Conservation (phyloP, 2,797 vertebrate species). For the Graptemys geographica region DNA sequence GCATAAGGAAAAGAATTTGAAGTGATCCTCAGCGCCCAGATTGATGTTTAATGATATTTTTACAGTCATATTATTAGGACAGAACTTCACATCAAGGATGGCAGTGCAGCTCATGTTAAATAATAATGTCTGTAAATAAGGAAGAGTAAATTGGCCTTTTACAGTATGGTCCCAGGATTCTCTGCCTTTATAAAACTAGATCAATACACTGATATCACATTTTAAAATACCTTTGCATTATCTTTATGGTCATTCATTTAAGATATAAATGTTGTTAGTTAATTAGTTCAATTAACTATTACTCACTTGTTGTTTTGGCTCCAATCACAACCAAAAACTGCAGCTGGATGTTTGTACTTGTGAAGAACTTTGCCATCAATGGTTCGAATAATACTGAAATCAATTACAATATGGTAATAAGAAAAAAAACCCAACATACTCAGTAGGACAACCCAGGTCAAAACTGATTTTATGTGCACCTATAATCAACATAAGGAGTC, state of each 20-base stretch:
- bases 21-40: background rate
- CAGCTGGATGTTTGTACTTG: conserved; percentile 96
- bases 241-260: background rate
- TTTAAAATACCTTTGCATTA: background rate
- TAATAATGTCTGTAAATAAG: background rate
- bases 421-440: background rate
- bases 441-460: background rate
- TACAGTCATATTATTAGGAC: background rate
- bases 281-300: background rate
- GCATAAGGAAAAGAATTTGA: background rate
- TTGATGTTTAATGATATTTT: background rate
- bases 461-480: background rate
- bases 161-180: background rate
- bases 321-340: conserved; percentile 98
- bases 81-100: background rate
- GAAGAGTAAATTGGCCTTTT: background rate
- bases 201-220: background rate
- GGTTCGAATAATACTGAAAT: conserved; percentile 92
- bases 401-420: conserved; percentile 48
- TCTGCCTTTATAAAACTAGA: background rate
- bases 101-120: background rate
- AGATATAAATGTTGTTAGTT: background rate
- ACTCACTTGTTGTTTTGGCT: conserved; percentile 99
- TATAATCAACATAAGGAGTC: background rate
- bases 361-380: conserved; percentile 95